Evolutionary conservation across 1,140 invertebrate species (phyloP).

Genomic region (Gerris buenoi): DNA sequence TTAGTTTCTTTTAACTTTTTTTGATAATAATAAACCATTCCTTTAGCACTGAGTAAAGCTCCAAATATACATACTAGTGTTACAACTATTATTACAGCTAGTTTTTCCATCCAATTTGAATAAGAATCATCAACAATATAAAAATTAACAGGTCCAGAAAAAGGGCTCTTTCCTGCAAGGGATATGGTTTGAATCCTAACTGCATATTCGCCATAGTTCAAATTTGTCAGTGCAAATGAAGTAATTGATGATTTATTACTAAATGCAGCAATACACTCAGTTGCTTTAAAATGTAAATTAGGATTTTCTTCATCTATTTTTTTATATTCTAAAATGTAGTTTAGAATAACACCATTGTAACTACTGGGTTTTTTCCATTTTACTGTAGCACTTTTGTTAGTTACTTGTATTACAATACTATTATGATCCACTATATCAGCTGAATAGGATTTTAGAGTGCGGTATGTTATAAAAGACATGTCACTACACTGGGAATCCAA

Average conservation of each 20-base stretch:
- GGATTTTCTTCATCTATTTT: constrained; percentile 14
- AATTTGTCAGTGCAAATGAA: neutral
- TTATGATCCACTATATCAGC: constrained; percentile 18
- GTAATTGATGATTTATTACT: neutral
- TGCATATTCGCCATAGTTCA: constrained; percentile 8
- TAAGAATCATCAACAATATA: constrained; percentile 14
- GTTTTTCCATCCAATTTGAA: constrained; percentile 7
- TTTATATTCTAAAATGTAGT: constrained; percentile 50
- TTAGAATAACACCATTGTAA: constrained; percentile 72
- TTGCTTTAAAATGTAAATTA: too few species aligned
- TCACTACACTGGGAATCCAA: constrained; percentile 16
- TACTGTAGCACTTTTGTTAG: constrained; percentile 18
- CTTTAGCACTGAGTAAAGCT: constrained; percentile 6
- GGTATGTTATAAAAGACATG: constrained; percentile 16
- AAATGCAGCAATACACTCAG: constrained; percentile 12
- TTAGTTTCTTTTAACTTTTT: constrained; percentile 13
- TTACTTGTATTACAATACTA: neutral
- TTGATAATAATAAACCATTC: constrained; percentile 13
- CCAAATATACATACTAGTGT: constrained; percentile 9
- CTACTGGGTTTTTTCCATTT: constrained; percentile 36
- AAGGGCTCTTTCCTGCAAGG: constrained; percentile 18
- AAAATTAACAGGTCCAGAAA: constrained; percentile 10
- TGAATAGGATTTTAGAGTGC: constrained; percentile 14
- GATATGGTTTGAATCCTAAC: constrained; percentile 18
- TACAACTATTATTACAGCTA: constrained; percentile 8